Base-by-base conservation (phyloP, 2,113 vertebrate species). In the Hiodon alosoides region DNA sequence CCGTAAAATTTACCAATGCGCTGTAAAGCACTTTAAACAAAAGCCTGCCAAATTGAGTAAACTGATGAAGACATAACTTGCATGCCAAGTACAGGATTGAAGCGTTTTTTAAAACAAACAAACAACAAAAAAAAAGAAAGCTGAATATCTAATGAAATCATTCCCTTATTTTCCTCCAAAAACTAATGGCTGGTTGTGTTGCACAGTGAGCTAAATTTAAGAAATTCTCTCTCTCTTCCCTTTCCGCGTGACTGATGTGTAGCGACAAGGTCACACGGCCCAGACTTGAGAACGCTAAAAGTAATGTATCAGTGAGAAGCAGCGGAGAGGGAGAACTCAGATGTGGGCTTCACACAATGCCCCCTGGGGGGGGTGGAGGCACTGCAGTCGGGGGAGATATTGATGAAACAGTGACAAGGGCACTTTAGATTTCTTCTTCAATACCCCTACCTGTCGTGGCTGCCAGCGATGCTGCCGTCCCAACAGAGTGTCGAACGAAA, bases 331-430 rank as follows among this genome's bases (percentile, higher is more conserved):
- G 17, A 71, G 2, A 60, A 16, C n/a, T 53, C 4, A 54, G 31
- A 65, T 1, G 7, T 2, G 4, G 59, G 10, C 50, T 17, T 4
- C 14, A 46, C 10, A 13, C 4, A 52, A 14, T 8, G 14, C 17
- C 65, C 72, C 31, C 67, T 10, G 8, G 52, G 69, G 69, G 54
- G 50, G 51, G 14, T 48, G 3, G 16, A 7, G 46, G 5, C 31
- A 66, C 64, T 69, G 61, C 67, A 48, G 71, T 9, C 53, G 54
- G 3, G 59, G 61, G 67, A 76, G 59, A 74, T 77, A 74, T 71
- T 80, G 75, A 71, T 62, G 68, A 71, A 71, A 64, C 52, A 11
- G 47, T 77, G 79, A 71, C 79, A 74, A 77, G 75, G 75, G 62
- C 71, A 77, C 67, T 73, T 73, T 52, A 48, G 17, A 73, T 50